Conservation (phyloP, 2,888 invertebrate genomes). For the Eumerus sabulonum region DNA sequence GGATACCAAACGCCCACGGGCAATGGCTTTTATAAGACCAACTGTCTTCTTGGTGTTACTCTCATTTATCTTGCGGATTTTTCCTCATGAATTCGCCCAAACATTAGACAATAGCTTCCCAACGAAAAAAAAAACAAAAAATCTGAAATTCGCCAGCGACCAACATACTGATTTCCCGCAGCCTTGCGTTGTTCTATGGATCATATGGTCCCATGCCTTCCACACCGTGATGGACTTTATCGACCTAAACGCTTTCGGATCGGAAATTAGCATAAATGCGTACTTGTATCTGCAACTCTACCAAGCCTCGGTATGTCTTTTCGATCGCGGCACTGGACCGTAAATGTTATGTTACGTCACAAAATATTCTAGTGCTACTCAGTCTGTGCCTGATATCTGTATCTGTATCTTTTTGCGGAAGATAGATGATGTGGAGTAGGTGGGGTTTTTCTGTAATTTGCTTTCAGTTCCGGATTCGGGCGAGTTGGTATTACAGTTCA, state of each 20-base stretch:
- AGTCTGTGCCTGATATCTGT: no score
- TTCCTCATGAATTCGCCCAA: conserved; percentile 61
- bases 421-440: background rate
- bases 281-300: no score
- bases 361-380: conserved; percentile 3
- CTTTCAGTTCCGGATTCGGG: conserved; percentile 46
- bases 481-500: background rate
- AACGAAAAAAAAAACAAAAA: conserved; percentile 2
- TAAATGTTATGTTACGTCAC: conserved; percentile 39
- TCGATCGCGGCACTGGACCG: conserved; percentile 36
- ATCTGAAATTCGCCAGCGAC: conserved; percentile 41
- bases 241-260: conserved; percentile 62
- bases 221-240: conserved; percentile 46
- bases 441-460: conserved; percentile 13
- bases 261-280: conserved; percentile 60
- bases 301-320: no score
- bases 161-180: conserved; percentile 45
- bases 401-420: no score
- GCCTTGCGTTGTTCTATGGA: conserved; percentile 65
- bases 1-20: conserved; percentile 24
- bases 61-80: conserved; percentile 21
- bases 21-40: conserved; percentile 58
- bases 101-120: conserved; percentile 60
- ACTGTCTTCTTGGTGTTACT: conserved; percentile 9
- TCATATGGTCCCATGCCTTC: conserved; percentile 1